Conservation (phyloP, 1,140 invertebrate species). For the Penaeus chinensis region DNA sequence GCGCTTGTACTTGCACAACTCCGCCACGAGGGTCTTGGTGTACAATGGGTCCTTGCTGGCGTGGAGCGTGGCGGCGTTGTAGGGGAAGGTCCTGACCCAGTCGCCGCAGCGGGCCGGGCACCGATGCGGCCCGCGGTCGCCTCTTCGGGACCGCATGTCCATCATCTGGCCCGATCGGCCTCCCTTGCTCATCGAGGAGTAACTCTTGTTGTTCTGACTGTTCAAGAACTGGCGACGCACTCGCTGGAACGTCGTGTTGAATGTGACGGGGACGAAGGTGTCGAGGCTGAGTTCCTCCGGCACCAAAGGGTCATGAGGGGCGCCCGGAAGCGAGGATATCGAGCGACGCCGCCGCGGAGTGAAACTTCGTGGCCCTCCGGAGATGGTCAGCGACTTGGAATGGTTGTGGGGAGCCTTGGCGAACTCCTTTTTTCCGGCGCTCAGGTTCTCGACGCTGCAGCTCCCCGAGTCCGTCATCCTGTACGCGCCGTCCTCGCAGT, state of each 20-base stretch:
- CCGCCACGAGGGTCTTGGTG: constrained; percentile 40
- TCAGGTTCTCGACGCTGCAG: constrained; percentile 7
- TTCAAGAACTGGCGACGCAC: constrained; percentile 45
- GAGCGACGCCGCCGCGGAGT: constrained; percentile 13
- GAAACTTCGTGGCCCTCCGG: not conserved
- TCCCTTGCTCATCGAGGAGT: not conserved
- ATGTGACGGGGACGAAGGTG: constrained; percentile 51
- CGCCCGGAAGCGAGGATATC: constrained; percentile 13
- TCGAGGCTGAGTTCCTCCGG: constrained; percentile 49
- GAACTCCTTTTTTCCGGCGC: not conserved
- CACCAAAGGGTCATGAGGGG: constrained; percentile 28
- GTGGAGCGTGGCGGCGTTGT: constrained; percentile 61
- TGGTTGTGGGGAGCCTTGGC: not conserved
- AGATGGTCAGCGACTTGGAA: not conserved
- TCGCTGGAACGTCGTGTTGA: constrained; percentile 57
- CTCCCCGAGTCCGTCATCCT: not conserved
- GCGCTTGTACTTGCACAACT: constrained; percentile 31
- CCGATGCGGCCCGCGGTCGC: not conserved
- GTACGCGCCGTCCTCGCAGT: constrained; percentile 19
- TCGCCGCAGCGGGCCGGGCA: constrained; percentile 49
- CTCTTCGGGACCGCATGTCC: not conserved
- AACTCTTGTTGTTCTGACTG: not conserved
- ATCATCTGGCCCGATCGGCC: not conserved
- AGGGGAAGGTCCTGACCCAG: constrained; percentile 62
- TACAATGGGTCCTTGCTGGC: constrained; percentile 56